A percentile compares a stretch with the other conserved stretches of the same genome.
Evolutionary conservation across 2,888 invertebrate species (phyloP).

Genomic region (Drosophila kanekoi): DNA sequence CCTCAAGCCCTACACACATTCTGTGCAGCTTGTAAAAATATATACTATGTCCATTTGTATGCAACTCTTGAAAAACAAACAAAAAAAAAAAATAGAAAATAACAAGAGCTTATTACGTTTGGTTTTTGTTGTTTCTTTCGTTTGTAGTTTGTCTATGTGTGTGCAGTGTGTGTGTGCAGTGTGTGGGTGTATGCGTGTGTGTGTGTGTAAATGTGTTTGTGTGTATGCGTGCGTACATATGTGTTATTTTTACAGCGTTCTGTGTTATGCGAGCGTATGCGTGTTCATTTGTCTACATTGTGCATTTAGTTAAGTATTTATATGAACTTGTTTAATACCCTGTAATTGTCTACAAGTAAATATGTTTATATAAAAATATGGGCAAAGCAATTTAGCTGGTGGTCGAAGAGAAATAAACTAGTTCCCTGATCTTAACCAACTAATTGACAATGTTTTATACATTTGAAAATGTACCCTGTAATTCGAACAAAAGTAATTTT

Average conservation of each 20-base stretch:
- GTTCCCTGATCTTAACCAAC: no score
- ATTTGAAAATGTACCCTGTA: no score
- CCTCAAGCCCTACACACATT: constrained; percentile 13
- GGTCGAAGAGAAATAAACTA: no score
- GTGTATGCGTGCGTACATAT: constrained; percentile 4
- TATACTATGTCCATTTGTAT: constrained; percentile 26
- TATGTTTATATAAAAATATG: no score
- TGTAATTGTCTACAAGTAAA: not conserved
- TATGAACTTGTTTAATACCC: constrained; percentile 37
- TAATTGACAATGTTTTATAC: no score
- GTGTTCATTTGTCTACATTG: constrained; percentile 37
- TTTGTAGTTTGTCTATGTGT: constrained; percentile 2
- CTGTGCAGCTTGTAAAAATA: constrained; percentile 31
- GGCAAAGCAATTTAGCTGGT: no score
- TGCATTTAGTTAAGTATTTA: constrained; percentile 57
- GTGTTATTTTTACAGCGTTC: constrained; percentile 6
- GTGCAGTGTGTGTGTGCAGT: constrained; percentile 8
- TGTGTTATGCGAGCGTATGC: not conserved
- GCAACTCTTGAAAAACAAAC: constrained; percentile 7
- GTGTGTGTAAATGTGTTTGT: not conserved
- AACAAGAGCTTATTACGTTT: constrained; percentile 47
- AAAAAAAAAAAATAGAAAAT: constrained; percentile 4
- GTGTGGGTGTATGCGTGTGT: not conserved
- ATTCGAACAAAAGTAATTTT: no score
- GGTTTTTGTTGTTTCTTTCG: constrained; percentile 28